These are phyloP conservation scores for Cylindroiulus punctatus DNA, from an alignment of 2,888 invertebrate genomes.

Conservation along the genomic window DNA sequence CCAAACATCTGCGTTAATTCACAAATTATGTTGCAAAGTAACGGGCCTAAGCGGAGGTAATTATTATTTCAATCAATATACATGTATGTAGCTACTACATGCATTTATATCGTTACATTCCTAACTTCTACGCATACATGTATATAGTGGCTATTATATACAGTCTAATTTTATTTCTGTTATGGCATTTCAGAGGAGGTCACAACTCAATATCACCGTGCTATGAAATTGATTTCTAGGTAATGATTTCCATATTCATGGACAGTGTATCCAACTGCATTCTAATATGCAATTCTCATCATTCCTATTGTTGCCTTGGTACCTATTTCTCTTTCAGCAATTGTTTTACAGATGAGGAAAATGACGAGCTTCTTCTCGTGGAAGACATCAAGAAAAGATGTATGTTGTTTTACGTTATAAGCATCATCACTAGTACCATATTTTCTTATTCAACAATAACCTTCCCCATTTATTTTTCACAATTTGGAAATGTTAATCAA, in stretches of 20 bases:
- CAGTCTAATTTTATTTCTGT: too few relatives aligned
- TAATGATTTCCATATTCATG: not conserved
- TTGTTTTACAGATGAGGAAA: slow-evolving; percentile 31
- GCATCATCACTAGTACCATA: too few relatives aligned
- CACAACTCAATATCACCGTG: not conserved
- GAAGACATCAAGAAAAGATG: slow-evolving; percentile 48
- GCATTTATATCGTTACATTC: too few relatives aligned
- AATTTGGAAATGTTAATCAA: too few relatives aligned
- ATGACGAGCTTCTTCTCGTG: slow-evolving; percentile 19
- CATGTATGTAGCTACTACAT: too few relatives aligned
- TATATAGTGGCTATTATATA: too few relatives aligned
- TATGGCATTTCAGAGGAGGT: not conserved
- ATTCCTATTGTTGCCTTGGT: too few relatives aligned
- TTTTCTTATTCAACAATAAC: too few relatives aligned
- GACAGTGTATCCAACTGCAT: not conserved
- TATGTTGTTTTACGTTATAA: not conserved
- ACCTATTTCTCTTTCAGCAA: not conserved
- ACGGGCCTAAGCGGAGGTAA: slow-evolving; percentile 1
- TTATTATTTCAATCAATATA: too few relatives aligned
- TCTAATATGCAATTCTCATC: not conserved
- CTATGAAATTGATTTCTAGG: not conserved
- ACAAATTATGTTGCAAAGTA: slow-evolving; percentile 6
- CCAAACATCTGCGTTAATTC: slow-evolving; percentile 12
- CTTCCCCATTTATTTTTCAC: too few relatives aligned
- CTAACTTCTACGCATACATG: too few relatives aligned